Evolutionary conservation across 2,113 vertebrate species (phyloP).

Genomic region (Microcebus lehilahytsara): DNA sequence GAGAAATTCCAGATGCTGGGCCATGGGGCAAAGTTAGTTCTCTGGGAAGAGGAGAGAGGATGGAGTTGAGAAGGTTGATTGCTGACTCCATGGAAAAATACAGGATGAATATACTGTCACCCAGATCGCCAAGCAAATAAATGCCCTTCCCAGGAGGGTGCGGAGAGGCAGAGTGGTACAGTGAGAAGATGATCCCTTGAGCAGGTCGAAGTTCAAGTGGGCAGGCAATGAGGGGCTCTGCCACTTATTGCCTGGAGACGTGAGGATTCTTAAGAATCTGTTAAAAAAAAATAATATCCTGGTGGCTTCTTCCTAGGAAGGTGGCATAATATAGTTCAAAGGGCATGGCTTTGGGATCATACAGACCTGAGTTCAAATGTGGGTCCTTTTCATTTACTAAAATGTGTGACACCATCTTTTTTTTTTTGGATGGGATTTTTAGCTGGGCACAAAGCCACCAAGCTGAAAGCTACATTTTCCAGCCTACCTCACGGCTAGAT

Average conservation of each 20-base stretch:
- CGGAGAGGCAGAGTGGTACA: not conserved
- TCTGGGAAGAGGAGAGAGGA: not conserved
- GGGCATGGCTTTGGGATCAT: not conserved
- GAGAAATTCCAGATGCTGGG: not conserved
- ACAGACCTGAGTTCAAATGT: not conserved
- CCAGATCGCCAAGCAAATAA: not conserved
- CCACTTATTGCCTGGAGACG: not conserved
- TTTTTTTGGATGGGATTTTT: not conserved
- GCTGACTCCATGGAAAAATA: not conserved
- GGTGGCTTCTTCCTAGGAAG: not conserved
- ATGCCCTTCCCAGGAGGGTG: not conserved
- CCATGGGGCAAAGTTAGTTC: not conserved
- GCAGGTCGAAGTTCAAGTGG: not conserved
- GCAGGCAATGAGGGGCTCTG: not conserved
- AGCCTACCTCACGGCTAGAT: not conserved
- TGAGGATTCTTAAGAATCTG: not conserved
- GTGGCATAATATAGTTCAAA: not conserved
- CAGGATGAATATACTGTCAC: not conserved
- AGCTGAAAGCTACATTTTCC: not conserved
- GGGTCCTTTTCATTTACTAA: not conserved
- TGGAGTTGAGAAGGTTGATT: not conserved
- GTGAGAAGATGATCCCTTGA: not conserved
- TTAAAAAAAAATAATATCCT: not conserved
- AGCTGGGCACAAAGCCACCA: not conserved
- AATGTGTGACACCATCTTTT: not conserved